Base-by-base conservation (phyloP, 2,797 vertebrate species). In the Triplophysa yarkandensis region DNA sequence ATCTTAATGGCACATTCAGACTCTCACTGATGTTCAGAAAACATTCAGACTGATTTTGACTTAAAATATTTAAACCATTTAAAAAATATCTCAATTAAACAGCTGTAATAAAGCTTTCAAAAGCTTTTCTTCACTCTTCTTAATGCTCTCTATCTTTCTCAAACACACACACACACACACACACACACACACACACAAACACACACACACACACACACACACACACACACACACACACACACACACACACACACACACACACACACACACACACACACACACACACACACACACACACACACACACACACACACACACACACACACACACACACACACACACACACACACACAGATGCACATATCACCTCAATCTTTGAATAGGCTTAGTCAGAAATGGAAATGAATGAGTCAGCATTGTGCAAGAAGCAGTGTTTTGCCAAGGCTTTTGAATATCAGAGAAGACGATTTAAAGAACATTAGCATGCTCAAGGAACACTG, bases 321-420 rank as follows among this genome's bases (percentile, higher is more conserved):
- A 58, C n/a, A 25, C 48, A 25, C 48, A 52, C 21, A 52, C 3
- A 52, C 50, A 54, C 23, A 54, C 50, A 54, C 28, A 58, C 44
- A 36, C 32, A 72, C 52, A 44, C 25, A 71, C 0, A 16, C 17
- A 11, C n/a, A 58, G 41, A 50, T 2, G 13, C 60, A 73, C 63
- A 72, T 66, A 55, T 74, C 27, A 66, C 32, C 28, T 63, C 32
- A 25, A n/a, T 39, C 14, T 65, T 74, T 71, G 64, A 79, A 70
- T 74, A 34, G 39, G 34, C 28, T 78, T 67, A 79, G 60, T 77
- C 74, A 77, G 67, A 70, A 67, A 58, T 66, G 76, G 64, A 68
- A 72, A 72, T 67, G 54, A 78, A 57, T 68, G 76, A 78, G 55
- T 76, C 72, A 79, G 77, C 77, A 76, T 70, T 66, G 61, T 34